Percentiles rank a stretch among this genome's conserved stretches.
Evolutionary conservation across 2,888 invertebrate species (phyloP).

Genomic region (Eutolmus rufibarbis): DNA sequence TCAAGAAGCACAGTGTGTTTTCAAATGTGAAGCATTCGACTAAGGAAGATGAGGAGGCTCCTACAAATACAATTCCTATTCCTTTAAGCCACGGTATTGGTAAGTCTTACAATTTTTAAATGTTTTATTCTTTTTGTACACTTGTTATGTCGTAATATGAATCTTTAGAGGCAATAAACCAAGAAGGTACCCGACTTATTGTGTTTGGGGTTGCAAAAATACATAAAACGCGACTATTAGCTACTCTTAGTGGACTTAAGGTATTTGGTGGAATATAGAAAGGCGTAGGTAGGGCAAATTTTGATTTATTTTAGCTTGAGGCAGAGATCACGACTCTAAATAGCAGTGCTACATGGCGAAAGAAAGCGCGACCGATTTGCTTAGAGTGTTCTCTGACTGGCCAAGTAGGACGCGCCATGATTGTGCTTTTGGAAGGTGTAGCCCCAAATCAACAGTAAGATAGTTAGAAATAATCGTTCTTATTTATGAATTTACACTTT

Average conservation of each 20-base stretch:
- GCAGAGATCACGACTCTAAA: slow-evolving; percentile 92
- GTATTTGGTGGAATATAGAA: slow-evolving; percentile 38
- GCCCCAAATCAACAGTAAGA: slow-evolving; percentile 86
- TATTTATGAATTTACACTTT: background rate
- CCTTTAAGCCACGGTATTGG: slow-evolving; percentile 5
- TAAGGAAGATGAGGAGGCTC: slow-evolving; percentile 65
- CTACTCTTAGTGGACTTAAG: slow-evolving; percentile 91
- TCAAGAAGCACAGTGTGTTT: slow-evolving; percentile 63
- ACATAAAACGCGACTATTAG: slow-evolving; percentile 83
- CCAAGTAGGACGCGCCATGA: slow-evolving; percentile 90
- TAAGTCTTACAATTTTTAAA: background rate
- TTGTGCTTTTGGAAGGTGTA: slow-evolving; percentile 88
- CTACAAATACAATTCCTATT: slow-evolving; percentile 53
- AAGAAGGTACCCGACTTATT: slow-evolving; percentile 76
- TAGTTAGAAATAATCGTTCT: background rate
- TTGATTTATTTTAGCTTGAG: slow-evolving; percentile 67
- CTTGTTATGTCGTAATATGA: background rate
- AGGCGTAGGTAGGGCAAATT: background rate
- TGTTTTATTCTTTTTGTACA: background rate
- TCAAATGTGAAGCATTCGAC: slow-evolving; percentile 28
- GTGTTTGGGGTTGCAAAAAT: slow-evolving; percentile 90
- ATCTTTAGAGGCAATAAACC: slow-evolving; percentile 55
- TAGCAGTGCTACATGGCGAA: slow-evolving; percentile 90
- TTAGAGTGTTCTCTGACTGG: slow-evolving; percentile 83
- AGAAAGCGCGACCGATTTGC: slow-evolving; percentile 75